Evolutionary conservation across 2,888 invertebrate species (phyloP), one percentile per base, ranked within the genome.

Genomic region (Philaethria dido): DNA sequence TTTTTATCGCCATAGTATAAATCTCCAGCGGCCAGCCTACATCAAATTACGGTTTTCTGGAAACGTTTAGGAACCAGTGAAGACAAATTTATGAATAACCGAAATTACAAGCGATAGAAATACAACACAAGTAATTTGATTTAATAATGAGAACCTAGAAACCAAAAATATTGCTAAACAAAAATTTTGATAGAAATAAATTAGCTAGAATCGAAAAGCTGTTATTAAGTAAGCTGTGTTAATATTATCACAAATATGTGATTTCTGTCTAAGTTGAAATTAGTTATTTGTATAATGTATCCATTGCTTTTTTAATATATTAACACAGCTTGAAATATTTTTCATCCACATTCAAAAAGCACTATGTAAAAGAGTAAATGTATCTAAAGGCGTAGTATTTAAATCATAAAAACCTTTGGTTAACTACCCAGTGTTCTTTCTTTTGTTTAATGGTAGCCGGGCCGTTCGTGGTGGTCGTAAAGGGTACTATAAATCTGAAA

Each of bases 401-500:
- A 13, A 29, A 47, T 60, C 20, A 60, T 47, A 60, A 60, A 59
- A 60, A 33, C 60, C 44, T 29, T 60, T 45, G 3, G 20, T 18
- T 45, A 29, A 25, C 16, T 60, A 60, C 14, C 45, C 45, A 33
- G 29, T 47, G 8, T n/a, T 33, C 13, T 60, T 60, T 33, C 18
- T 20, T 60, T 44, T 59, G 33, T 33, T 60, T 60, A 60, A 60
- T 60, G 47, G 60, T 33, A 44, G 29, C 18, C 33, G 29, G 44
- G 18, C 18, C 13, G 44, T 16, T 60, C 47, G 13, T 33, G 47
- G 60, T 60, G 47, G 60, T 47, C 60, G 60, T 60, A 60, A 60
- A 33, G 45, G 29, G 60, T 60, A 20, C 47, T 33, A 60, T 60
- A 60, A 60, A 60, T 60, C 60, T 47, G 60, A 60, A 60, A 60